A percentile compares a stretch with the other conserved stretches of the same genome.
Evolutionary conservation across 2,888 invertebrate species (phyloP).

Genomic region (Caenorhabditis sp.): DNA sequence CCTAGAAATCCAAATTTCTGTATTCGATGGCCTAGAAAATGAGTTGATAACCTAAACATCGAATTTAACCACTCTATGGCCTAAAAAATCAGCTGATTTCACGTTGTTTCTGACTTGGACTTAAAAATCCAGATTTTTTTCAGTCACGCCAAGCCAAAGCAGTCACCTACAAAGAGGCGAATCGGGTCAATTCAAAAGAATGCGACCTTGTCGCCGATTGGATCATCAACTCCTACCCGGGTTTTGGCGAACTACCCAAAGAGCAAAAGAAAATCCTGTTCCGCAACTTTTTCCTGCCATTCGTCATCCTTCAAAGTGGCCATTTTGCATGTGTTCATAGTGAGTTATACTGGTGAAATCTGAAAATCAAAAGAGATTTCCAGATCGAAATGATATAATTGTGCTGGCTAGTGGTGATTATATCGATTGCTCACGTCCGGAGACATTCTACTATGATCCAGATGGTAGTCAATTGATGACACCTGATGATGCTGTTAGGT

Average conservation of each 20-base stretch:
- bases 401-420: slow-evolving; percentile 47
- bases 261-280: slow-evolving; percentile 50
- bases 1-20: too few relatives aligned
- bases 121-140: slow-evolving; percentile 10
- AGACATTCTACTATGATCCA: slow-evolving; percentile 49
- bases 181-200: slow-evolving; percentile 40
- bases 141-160: slow-evolving; percentile 30
- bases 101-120: background rate
- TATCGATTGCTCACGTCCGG: slow-evolving; percentile 45
- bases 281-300: slow-evolving; percentile 46
- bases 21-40: too few relatives aligned
- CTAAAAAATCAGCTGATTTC: too few relatives aligned
- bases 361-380: too few relatives aligned
- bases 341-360: background rate
- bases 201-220: slow-evolving; percentile 47
- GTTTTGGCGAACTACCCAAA: slow-evolving; percentile 23
- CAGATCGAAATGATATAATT: slow-evolving; percentile 49
- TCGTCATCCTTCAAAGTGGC: slow-evolving; percentile 46
- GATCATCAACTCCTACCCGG: slow-evolving; percentile 44
- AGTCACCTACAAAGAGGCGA: slow-evolving; percentile 50
- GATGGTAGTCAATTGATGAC: slow-evolving; percentile 46
- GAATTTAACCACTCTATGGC: too few relatives aligned
- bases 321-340: slow-evolving; percentile 25
- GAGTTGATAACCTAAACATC: too few relatives aligned
- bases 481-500: slow-evolving; percentile 48